Evolutionary conservation across 2,888 invertebrate genomes (phyloP).

Genomic region (Lobophora halterata): DNA sequence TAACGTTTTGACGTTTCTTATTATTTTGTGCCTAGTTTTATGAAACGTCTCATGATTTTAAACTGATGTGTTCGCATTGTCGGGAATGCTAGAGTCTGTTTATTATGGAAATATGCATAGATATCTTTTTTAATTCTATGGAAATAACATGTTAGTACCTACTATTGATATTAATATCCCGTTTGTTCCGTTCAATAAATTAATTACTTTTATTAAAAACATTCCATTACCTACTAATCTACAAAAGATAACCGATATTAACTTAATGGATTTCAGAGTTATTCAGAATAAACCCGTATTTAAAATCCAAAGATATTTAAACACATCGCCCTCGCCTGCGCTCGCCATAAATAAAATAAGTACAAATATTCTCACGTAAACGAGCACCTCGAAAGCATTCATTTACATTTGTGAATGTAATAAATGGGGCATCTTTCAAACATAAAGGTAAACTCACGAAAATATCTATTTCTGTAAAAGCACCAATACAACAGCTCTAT

Average conservation of each 20-base stretch:
- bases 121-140: too few species aligned
- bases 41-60: constrained; percentile 28
- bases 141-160: too few species aligned
- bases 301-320: constrained; percentile 77
- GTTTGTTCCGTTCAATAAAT: constrained; percentile 50
- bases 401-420: constrained; percentile 78
- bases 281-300: constrained; percentile 68
- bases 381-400: constrained; percentile 75
- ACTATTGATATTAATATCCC: too few species aligned
- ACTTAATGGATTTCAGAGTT: constrained; percentile 69
- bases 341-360: constrained; percentile 79
- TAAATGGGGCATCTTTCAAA: constrained; percentile 76
- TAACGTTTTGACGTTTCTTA: constrained; percentile 31
- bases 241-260: constrained; percentile 70
- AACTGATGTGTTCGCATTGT: constrained; percentile 21
- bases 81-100: constrained; percentile 23
- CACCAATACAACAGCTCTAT: constrained; percentile 41
- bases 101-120: too few species aligned
- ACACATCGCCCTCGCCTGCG: constrained; percentile 73
- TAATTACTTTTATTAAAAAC: constrained; percentile 51
- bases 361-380: constrained; percentile 81
- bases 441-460: constrained; percentile 67
- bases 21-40: constrained; percentile 32
- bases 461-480: constrained; percentile 56
- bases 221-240: constrained; percentile 43